Evolutionary conservation across 2,797 vertebrate genomes (phyloP), one percentile per base, ranked within the genome.

Genomic region (Pseudomugil tenellus): DNA sequence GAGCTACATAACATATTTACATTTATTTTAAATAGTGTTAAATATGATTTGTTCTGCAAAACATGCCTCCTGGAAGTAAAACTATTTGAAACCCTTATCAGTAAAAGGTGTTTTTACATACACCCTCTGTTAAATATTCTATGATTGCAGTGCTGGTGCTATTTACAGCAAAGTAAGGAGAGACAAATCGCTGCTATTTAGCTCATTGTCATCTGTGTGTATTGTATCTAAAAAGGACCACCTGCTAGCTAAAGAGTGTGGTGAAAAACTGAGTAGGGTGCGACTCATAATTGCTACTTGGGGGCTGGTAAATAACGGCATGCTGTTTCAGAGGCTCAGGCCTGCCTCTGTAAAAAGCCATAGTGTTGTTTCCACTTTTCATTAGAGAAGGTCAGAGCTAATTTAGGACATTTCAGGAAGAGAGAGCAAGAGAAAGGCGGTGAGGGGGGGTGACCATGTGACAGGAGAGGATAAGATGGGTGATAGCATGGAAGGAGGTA

Each of bases 381-480:
- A 87, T 87, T 75, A 84, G 67, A 88, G 84, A 90, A 91, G 87
- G 90, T 91, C 90, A 91, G 64, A 78, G 83, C 87, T 92, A 91
- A 92, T 91, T 92, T 89, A 43, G 76, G 86, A 64, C 37, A 23
- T 70, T 88, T 82, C 62, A 77, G 62, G 26, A 3, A 35, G 34
- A 35, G 39, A 41, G 3, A 17, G 16, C 17, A 16, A 43, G 17
- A 19, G 17, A 43, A 4, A n/a, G 37, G 34, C 25, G 61, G 63
- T 49, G 31, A 34, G 73, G 70, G 65, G 21, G 66, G 78, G 63
- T 59, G 76, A 75, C 67, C 35, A 13, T 56, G 61, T 61, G 74
- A 64, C 29, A 17, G 2, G 61, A 17, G 58, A 54, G 68, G 68
- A 75, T 26, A 46, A 61, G 71, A 67, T 34, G 64, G 70, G 67